Conservation (phyloP, 2,888 invertebrate genomes). For the Cordilura impudica region DNA sequence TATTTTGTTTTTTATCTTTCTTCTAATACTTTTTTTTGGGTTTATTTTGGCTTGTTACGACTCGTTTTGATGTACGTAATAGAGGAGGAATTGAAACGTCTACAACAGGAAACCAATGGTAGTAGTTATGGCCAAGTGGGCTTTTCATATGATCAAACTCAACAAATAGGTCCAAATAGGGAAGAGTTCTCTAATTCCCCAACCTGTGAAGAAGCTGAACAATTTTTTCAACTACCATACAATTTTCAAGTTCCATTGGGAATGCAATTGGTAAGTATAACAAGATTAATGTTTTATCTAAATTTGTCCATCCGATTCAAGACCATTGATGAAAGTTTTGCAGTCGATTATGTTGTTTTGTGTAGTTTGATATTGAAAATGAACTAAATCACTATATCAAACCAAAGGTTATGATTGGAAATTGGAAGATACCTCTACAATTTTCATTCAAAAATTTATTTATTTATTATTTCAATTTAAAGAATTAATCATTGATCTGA, state of each 20-base stretch:
- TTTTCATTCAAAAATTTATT: no score
- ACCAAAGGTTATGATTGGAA: no score
- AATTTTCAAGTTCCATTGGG: conserved; percentile 87
- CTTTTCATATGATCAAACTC: conserved; percentile 83
- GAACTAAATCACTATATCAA: no score
- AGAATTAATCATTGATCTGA: no score
- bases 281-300: neutral
- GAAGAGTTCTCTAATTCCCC: conserved; percentile 77
- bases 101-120: conserved; percentile 84
- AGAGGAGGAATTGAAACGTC: conserved; percentile 95
- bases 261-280: conserved; percentile 82
- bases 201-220: conserved; percentile 83
- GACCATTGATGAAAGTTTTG: no score
- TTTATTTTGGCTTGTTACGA: conserved; percentile 55
- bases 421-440: no score
- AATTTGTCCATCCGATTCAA: no score
- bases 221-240: conserved; percentile 85
- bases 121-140: conserved; percentile 85
- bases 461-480: no score
- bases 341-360: no score
- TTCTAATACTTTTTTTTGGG: conserved; percentile 63
- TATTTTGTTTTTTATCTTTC: conserved; percentile 56
- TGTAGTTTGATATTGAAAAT: no score
- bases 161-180: conserved; percentile 78
- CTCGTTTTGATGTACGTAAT: conserved; percentile 52